These are phyloP conservation scores for Scrobipalpa costella DNA, from an alignment of 2,888 invertebrate genomes.

Conservation along the genomic window DNA sequence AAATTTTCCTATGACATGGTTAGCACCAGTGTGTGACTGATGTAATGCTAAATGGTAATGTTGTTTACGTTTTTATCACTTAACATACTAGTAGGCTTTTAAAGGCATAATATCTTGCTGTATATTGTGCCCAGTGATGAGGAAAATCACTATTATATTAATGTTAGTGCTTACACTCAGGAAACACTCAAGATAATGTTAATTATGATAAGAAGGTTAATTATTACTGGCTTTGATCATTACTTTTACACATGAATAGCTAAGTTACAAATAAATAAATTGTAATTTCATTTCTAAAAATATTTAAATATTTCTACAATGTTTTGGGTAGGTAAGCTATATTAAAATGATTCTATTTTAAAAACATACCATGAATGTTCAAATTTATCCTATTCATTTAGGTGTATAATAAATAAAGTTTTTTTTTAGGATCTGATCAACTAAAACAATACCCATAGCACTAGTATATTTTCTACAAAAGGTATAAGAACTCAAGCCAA, in stretches of 20 bases:
- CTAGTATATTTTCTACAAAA: neutral
- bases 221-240: too few species aligned
- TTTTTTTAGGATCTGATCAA: neutral
- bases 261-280: neutral
- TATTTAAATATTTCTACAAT: too few species aligned
- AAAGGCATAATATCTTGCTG: neutral
- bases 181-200: neutral
- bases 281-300: neutral
- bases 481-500: slow-evolving; percentile 23
- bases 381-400: too few species aligned
- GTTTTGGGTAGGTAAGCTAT: too few species aligned
- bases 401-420: too few species aligned
- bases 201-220: too few species aligned
- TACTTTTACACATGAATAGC: too few species aligned
- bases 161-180: neutral
- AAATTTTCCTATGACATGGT: neutral
- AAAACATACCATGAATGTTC: too few species aligned
- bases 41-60: neutral
- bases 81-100: neutral
- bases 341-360: too few species aligned
- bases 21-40: neutral
- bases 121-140: neutral
- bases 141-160: neutral
- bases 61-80: neutral
- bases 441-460: neutral